These are phyloP conservation scores for Ypsolopha scabrella DNA, from an alignment of 2,888 invertebrate genomes.

Conservation along the genomic window DNA sequence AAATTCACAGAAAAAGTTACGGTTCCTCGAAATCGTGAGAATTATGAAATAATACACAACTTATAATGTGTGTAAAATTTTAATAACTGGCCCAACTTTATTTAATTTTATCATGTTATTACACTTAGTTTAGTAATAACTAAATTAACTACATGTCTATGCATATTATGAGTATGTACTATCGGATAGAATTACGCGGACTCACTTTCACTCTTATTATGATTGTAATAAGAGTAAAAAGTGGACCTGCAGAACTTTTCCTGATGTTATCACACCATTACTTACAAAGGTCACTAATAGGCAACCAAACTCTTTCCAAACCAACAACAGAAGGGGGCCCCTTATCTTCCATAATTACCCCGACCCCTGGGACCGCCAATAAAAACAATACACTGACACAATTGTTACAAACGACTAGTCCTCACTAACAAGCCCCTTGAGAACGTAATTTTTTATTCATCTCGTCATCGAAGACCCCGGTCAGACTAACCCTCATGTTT, in stretches of 20 bases:
- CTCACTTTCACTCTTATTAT: background rate
- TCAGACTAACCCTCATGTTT: background rate
- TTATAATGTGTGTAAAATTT: too few relatives aligned
- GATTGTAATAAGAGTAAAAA: background rate
- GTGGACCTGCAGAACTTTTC: background rate
- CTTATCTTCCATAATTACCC: background rate
- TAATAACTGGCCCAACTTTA: too few relatives aligned
- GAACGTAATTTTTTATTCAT: slow-evolving; percentile 10
- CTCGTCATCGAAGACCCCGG: background rate
- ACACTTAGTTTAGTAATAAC: too few relatives aligned
- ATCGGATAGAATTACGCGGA: too few relatives aligned
- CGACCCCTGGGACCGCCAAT: too few relatives aligned
- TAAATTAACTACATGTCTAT: too few relatives aligned
- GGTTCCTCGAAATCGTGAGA: too few relatives aligned
- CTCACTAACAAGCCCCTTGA: slow-evolving; percentile 36
- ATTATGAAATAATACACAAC: too few relatives aligned
- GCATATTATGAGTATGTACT: too few relatives aligned
- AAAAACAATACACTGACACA: slow-evolving; percentile 40
- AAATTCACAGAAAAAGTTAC: too few relatives aligned
- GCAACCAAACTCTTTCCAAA: background rate
- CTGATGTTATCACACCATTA: background rate
- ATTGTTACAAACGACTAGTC: slow-evolving; percentile 27
- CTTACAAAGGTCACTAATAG: background rate
- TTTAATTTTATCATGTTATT: too few relatives aligned
- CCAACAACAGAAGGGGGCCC: background rate